These are phyloP conservation scores for Talpa occidentalis DNA, from an alignment of 2,113 vertebrate genomes.

Conservation along the genomic window DNA sequence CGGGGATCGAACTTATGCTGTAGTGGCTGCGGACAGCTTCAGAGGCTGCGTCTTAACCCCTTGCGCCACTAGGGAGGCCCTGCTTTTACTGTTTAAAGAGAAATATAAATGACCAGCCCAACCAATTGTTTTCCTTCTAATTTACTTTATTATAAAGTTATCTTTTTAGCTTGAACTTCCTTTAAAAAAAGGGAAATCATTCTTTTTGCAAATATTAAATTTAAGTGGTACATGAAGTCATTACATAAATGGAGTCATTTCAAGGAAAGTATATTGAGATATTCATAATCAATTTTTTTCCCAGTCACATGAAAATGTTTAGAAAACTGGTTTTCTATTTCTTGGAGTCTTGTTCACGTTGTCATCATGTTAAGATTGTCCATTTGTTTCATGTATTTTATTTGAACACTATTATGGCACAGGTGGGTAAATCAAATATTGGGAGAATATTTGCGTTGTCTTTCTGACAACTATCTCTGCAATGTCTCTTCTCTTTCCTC, in stretches of 20 bases:
- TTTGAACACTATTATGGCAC: constrained; percentile 2
- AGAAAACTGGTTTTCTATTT: constrained; percentile 53
- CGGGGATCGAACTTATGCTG: too few relatives aligned
- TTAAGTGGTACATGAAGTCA: neutral
- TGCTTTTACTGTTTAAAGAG: neutral
- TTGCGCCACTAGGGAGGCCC: too few relatives aligned
- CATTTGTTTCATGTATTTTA: constrained; percentile 6
- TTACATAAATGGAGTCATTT: constrained; percentile 38
- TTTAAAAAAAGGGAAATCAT: neutral
- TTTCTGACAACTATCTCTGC: neutral
- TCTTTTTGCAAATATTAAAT: neutral
- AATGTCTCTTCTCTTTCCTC: neutral
- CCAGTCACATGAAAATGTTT: neutral
- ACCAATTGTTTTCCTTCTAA: neutral
- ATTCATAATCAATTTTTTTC: constrained; percentile 29
- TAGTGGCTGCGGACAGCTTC: too few relatives aligned
- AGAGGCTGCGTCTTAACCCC: too few relatives aligned
- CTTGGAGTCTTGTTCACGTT: constrained; percentile 34
- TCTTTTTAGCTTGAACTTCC: neutral
- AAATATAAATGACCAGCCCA: neutral
- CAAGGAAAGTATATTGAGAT: constrained; percentile 38
- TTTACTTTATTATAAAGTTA: neutral
- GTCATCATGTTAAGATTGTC: neutral
- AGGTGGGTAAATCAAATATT: neutral
- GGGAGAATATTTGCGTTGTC: constrained; percentile 8